Percentiles rank a stretch among this genome's conserved stretches.
Conservation (phyloP, 1,140 invertebrate genomes). For the Drosophila bipectinata region DNA sequence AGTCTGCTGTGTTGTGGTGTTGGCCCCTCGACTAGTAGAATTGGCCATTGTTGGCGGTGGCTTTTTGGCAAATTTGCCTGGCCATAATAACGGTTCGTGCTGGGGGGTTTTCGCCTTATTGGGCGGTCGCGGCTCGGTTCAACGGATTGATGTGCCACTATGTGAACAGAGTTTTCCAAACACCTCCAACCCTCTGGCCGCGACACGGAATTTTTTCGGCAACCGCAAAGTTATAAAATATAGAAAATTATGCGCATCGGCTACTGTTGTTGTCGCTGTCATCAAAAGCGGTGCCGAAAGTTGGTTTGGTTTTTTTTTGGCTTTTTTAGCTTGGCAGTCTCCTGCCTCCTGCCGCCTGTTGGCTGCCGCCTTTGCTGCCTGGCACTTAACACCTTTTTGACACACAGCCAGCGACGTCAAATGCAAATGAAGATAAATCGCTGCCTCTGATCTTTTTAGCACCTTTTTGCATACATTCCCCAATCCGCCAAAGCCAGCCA, state of each 20-base stretch:
- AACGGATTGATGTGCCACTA: slow-evolving; percentile 70
- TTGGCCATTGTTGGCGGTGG: slow-evolving; percentile 40
- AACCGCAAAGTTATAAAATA: slow-evolving; percentile 72
- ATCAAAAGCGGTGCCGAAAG: slow-evolving; percentile 72
- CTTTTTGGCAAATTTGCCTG: slow-evolving; percentile 69
- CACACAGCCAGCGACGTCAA: slow-evolving; percentile 79
- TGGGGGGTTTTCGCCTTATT: slow-evolving; percentile 67
- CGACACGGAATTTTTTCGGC: too few relatives aligned
- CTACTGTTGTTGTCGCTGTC: slow-evolving; percentile 56
- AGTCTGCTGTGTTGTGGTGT: neutral
- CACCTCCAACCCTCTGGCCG: slow-evolving; percentile 26
- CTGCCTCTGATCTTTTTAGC: slow-evolving; percentile 82
- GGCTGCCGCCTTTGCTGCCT: slow-evolving; percentile 14
- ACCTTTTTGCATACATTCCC: slow-evolving; percentile 79
- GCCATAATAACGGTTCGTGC: slow-evolving; percentile 70
- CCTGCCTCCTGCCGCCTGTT: neutral
- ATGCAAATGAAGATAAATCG: slow-evolving; percentile 84
- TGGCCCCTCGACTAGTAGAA: slow-evolving; percentile 24
- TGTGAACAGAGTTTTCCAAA: slow-evolving; percentile 38
- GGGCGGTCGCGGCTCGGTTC: slow-evolving; percentile 55
- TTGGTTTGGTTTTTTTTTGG: slow-evolving; percentile 15
- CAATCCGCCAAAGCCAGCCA: slow-evolving; percentile 10
- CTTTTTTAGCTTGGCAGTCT: neutral
- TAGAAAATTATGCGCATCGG: slow-evolving; percentile 79
- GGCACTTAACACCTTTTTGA: slow-evolving; percentile 82